phyloP scores from a whole-genome alignment of 30 jellyfish, hydroid and myxozoan species.

The Catostylus mosaicus region DNA sequence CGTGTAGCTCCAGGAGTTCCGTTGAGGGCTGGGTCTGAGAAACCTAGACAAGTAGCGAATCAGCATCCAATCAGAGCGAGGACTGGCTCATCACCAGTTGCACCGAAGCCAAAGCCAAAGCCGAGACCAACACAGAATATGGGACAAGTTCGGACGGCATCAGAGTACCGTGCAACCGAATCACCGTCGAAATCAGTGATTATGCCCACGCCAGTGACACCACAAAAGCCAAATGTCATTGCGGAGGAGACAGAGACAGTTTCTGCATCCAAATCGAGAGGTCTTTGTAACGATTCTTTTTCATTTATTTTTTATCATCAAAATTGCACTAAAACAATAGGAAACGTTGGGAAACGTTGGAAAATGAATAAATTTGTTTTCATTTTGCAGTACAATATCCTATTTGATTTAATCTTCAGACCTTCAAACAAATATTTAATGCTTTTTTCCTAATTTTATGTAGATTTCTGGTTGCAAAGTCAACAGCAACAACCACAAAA shows the following conservation, averaged over 20 bases:
- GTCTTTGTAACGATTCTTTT: constrained; percentile 14
- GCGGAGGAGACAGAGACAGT: constrained; percentile 58
- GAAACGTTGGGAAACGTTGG: too few species aligned
- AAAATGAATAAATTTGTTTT: too few species aligned
- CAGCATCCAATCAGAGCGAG: constrained; percentile 52
- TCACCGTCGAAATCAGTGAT: constrained; percentile 57
- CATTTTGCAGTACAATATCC: background rate
- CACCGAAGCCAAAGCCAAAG: constrained; percentile 81
- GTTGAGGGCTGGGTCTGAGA: constrained; percentile 12
- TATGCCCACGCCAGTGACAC: constrained; percentile 26
- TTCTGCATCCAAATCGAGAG: constrained; percentile 81
- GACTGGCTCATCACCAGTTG: constrained; percentile 59
- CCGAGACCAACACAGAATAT: constrained; percentile 67
- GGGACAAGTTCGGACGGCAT: constrained; percentile 86
- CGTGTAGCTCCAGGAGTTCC: constrained; percentile 59
- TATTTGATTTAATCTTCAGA: too few species aligned
- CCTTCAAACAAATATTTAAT: too few species aligned
- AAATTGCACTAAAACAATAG: too few species aligned
- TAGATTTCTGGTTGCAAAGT: constrained; percentile 82
- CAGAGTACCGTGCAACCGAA: constrained; percentile 70
- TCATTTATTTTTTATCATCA: too few species aligned
- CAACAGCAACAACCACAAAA: constrained; percentile 49
- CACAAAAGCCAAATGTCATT: constrained; percentile 19
- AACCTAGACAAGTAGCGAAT: constrained; percentile 13
- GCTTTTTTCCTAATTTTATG: too few species aligned